Base-by-base conservation (phyloP, 2,113 vertebrate species). In the Gavia stellata region DNA sequence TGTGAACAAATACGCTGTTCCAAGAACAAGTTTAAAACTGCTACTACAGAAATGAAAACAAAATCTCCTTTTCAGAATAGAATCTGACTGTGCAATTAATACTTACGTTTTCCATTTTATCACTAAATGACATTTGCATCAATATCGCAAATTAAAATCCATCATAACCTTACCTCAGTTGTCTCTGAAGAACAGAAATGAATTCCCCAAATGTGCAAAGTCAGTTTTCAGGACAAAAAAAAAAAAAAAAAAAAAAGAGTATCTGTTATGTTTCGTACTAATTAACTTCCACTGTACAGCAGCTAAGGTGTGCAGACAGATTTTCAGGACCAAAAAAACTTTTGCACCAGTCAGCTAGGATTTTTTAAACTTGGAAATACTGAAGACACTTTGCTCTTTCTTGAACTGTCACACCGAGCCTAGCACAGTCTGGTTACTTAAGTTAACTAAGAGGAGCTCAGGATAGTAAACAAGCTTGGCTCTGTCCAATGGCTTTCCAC, bases 401-500 rank as follows among this genome's bases (percentile, higher is more conserved):
- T 68, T 80, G 95, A 97, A 88, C 66, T 93, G 96, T 96, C 94
- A 97, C 53, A 92, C 73, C 2, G 8, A 88, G 91, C 86, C 90
- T 55, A 53, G 61, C 90, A 81, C 92, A 88, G 91, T 38, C 65
- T 7, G 15, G 88, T 95, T 95, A 96, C 97, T 98, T 96, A 96
- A 97, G 96, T 98, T 97, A 98, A 98, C 97, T 78, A 97, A 97
- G 94, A 97, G 81, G 96, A 95, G 96, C 97, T 77, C 97, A 95
- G 97, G 92, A 97, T 97, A 98, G 97, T 95, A 97, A 98, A 98
- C 97, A 98, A 95, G 92, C 96, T 97, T 96, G 97, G 97, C 97
- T 98, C 97, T 77, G 95, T 94, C 97, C 97, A 97, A 94, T 97
- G 96, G 97, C 97, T 98, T 98, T 98, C 98, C 96, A 97, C 95